Conservation (phyloP, 2,113 vertebrate species). For the Ctenodactylus gundi region DNA sequence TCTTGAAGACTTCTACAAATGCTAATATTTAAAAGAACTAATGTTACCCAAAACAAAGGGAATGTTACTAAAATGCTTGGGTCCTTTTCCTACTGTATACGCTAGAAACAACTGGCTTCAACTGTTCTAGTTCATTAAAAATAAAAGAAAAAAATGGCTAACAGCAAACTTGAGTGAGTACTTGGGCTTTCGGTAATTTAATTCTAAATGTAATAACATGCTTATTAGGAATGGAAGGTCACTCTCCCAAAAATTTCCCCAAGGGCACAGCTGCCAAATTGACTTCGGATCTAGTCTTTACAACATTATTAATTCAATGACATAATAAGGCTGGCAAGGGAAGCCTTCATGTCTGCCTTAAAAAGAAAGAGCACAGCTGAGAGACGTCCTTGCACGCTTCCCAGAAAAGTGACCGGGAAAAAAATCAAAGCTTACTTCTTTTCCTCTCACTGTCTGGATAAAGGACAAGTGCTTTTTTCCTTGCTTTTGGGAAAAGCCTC, state of each 20-base stretch:
- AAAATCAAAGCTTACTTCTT: not conserved
- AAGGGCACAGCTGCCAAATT: slow-evolving; percentile 68
- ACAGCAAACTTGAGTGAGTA: slow-evolving; percentile 56
- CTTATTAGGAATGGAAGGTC: slow-evolving; percentile 76
- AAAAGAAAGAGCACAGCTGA: not conserved
- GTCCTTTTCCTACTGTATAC: not conserved
- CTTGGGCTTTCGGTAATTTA: slow-evolving; percentile 53
- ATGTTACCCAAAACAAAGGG: not conserved
- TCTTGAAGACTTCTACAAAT: not conserved
- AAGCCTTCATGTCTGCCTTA: not conserved
- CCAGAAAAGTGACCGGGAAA: slow-evolving; percentile 22
- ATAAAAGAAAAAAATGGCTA: slow-evolving; percentile 57
- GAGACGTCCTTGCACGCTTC: not conserved
- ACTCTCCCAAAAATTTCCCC: slow-evolving; percentile 71
- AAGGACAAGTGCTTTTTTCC: slow-evolving; percentile 9
- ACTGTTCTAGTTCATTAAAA: slow-evolving; percentile 57
- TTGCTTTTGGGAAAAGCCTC: slow-evolving; percentile 4
- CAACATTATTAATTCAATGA: slow-evolving; percentile 66
- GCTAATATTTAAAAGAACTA: slow-evolving; percentile 20
- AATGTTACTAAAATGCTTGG: not conserved
- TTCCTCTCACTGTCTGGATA: not conserved
- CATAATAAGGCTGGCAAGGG: slow-evolving; percentile 51
- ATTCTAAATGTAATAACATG: slow-evolving; percentile 71
- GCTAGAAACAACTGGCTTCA: slow-evolving; percentile 38
- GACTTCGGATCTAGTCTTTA: slow-evolving; percentile 70